Base-by-base conservation (phyloP, 2,113 vertebrate species). In the Hippocampus abdominalis region DNA sequence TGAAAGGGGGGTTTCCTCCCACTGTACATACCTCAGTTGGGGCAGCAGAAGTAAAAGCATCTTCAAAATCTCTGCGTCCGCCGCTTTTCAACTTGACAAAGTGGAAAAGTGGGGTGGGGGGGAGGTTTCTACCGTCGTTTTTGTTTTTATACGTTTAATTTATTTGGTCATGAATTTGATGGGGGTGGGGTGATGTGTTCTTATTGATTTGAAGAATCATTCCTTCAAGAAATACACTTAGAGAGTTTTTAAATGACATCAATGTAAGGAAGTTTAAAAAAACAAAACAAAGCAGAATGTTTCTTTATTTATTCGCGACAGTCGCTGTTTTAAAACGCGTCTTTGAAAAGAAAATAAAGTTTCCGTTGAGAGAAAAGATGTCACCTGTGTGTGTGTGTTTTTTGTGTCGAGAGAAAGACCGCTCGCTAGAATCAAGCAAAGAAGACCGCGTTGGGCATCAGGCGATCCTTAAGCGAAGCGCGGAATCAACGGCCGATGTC, bases 251-350 rank as follows among this genome's bases (percentile, higher is more conserved):
- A 92, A 36, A 91, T 91, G 88, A 86, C 88, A 91, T 90, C 91
- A 89, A 90, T 91, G 87, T 91, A 91, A 82, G 79, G 87, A 91
- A 85, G 86, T 85, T 85, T 86, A 82, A 83, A 48, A 84, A 79
- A 83, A 48, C 82, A 79, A 86, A 74, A 76, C 84, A 78, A 78
- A 70, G n/a, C 21, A 85, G 78, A 86, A 87, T 86, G 86, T 88
- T 91, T 91, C 85, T 91, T 89, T 92, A 93, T 93, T 93, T 93
- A 92, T 92, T 93, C 89, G 91, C 88, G 90, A 89, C 88, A 89
- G 81, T 90, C 42, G 87, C 89, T 91, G 91, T 93, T 93, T 93
- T 90, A 89, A 91, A 92, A 91, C 85, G 89, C 90, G 90, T 91
- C 90, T 91, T 91, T 90, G 32, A 91, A 92, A 89, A 89, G 85